Evolutionary conservation across 2,888 invertebrate genomes (phyloP), one percentile per base, ranked within the genome.

Genomic region (Polia nebulosa): DNA sequence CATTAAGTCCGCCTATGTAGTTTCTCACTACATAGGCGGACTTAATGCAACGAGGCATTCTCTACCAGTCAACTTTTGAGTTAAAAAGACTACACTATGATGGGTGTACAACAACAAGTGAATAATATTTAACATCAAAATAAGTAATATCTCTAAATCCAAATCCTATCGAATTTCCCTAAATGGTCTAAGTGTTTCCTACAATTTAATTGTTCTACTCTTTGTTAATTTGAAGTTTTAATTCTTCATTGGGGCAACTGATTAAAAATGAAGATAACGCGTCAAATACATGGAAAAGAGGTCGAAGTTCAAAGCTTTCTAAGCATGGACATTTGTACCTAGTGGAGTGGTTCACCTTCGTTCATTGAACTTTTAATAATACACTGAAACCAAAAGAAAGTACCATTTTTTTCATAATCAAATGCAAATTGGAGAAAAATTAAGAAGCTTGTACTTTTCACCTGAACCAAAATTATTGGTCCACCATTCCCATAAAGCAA

Each of bases 381-480:
- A 39, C 17, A 2, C 5, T 22, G 11, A 1, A 5, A 13, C 1
- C 13, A 11, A 11, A 15, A 5, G 1, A n/a, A 6, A 3, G 13
- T 1, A 15, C 4, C 15, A 15, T 25, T 22, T 13, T 0, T n/a
- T 3, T 13, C 22, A 2, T 22, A n/a, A n/a, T n/a, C n/a, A n/a
- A n/a, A n/a, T n/a, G n/a, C n/a, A n/a, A n/a, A n/a, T n/a, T n/a
- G n/a, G n/a, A n/a, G n/a, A n/a, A n/a, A n/a, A n/a, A n/a, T n/a
- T n/a, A n/a, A n/a, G n/a, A n/a, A n/a, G n/a, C n/a, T n/a, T n/a
- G n/a, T n/a, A n/a, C 6, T 6, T 20, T 41, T 84, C 89, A 98
- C 97, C 96, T 99, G 98, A 51, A 98, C 97, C 96, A 98, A 97
- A 69, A 99, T 98, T 39, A 99, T 97, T 0, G 98, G 98, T 0